Evolutionary conservation across 1,140 invertebrate genomes (phyloP), one percentile per base, ranked within the genome.

Genomic region (Bombyx mandarina): DNA sequence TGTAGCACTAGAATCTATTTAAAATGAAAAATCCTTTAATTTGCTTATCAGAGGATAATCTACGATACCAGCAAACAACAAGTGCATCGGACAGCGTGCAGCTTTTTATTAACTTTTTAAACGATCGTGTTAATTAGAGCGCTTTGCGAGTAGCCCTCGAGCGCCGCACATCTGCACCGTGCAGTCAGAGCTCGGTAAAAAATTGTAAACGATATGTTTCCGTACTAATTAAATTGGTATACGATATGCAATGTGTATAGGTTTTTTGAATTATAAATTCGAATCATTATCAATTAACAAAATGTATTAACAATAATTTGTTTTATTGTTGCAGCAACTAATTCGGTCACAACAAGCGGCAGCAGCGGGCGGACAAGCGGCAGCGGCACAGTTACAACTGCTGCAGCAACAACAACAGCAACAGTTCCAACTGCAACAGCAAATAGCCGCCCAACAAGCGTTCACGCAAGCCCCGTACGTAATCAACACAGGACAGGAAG

Each of bases 391-490:
- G 9, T 91, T 94, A 45, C 93, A 92, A 70, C 88, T 93, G 57
- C 86, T 92, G 55, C 90, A 91, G 59, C 93, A 91, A 57, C 92
- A 94, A 70, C 92, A 91, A 62, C 93, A 94, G 61, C 93, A 93
- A 63, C 94, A 91, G 71, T 89, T 89, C 52, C 90, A 91, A 76
- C 77, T 88, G 57, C 89, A 90, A 68, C 91, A 89, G 77, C 92
- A 90, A 75, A 90, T 89, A 85, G 89, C 90, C 83, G 91, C 91
- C 79, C 92, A 88, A 65, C 89, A 90, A 69, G 90, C 94, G 66
- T 91, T 94, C 88, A 90, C 93, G 64, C 90, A 92, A 81, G 92
- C 94, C 49, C 95, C 96, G 18, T 98, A 98, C 75, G 94, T 98
- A 58, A 94, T 98, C 69, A 97, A 97, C 83, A 92, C 94, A 46